phyloP scores from a whole-genome alignment of 1,140 invertebrate species.

The Drosophila virilis region DNA sequence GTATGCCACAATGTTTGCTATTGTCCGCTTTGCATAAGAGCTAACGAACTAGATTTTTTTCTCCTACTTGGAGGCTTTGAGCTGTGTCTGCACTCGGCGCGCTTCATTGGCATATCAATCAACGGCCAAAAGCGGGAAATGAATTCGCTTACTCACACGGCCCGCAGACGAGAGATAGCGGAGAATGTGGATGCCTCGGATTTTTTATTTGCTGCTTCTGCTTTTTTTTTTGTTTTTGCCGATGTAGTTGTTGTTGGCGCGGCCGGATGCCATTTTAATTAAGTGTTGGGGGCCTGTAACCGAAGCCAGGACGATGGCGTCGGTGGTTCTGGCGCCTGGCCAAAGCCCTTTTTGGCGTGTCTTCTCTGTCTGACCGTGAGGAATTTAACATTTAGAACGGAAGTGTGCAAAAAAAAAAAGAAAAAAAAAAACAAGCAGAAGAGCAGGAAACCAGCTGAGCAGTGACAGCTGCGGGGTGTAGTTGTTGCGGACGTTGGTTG shows the following conservation, averaged over 20 bases:
- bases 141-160: slow-evolving; percentile 76
- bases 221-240: neutral
- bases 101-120: slow-evolving; percentile 80
- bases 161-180: slow-evolving; percentile 37
- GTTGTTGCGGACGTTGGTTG: slow-evolving; percentile 40
- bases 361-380: slow-evolving; percentile 52
- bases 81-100: slow-evolving; percentile 48
- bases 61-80: slow-evolving; percentile 36
- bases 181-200: slow-evolving; percentile 31
- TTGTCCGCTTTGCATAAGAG: slow-evolving; percentile 78
- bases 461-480: slow-evolving; percentile 34
- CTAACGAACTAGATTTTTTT: slow-evolving; percentile 79
- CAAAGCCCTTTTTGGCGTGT: slow-evolving; percentile 45
- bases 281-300: slow-evolving; percentile 70
- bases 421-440: neutral
- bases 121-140: slow-evolving; percentile 76
- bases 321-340: slow-evolving; percentile 49
- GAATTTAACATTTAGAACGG: slow-evolving; percentile 70
- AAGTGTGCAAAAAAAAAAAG: slow-evolving; percentile 26
- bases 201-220: slow-evolving; percentile 17
- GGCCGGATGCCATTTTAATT: slow-evolving; percentile 78
- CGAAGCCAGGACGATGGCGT: slow-evolving; percentile 42
- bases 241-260: slow-evolving; percentile 40
- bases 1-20: slow-evolving; percentile 65
- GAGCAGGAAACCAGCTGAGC: slow-evolving; percentile 20